Conservation (phyloP, 2,113 vertebrate genomes). For the Pseudorectes ferrugineus region DNA sequence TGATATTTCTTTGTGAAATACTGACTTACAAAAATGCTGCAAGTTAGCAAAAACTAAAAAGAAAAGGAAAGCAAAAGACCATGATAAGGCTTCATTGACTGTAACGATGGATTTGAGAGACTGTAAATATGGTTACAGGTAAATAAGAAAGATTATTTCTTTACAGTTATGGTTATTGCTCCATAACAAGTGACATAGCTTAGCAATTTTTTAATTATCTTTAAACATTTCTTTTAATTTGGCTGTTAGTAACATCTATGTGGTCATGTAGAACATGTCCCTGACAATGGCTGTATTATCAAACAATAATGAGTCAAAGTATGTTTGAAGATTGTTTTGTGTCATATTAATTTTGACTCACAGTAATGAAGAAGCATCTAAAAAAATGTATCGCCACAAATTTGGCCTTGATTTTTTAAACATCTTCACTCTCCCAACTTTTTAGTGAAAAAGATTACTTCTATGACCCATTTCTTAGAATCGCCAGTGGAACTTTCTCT, state of each 20-base stretch:
- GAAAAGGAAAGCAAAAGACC: neutral
- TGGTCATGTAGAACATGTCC: neutral
- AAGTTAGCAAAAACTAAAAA: neutral
- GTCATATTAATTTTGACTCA: neutral
- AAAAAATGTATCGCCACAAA: neutral
- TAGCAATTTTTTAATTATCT: neutral
- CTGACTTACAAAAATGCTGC: neutral
- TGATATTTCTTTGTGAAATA: neutral
- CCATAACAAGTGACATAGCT: neutral
- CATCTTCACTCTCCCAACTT: fast-evolving
- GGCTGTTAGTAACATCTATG: neutral
- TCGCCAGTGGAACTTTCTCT: neutral
- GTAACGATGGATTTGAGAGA: neutral
- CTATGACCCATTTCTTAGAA: neutral
- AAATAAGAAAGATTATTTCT: neutral
- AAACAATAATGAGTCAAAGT: neutral
- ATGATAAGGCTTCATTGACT: neutral
- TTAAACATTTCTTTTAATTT: neutral
- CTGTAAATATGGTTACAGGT: neutral
- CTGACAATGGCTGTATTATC: neutral
- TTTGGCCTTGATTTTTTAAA: neutral
- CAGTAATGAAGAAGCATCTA: neutral
- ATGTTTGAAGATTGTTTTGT: neutral
- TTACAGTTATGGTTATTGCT: neutral
- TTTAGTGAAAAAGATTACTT: neutral